A percentile compares a stretch with the other conserved stretches of the same genome.
Evolutionary conservation across 2,113 vertebrate genomes (phyloP).

Genomic region (chimpanzee (Pan troglodytes)): NHGRI_mPanTro3-v2.1_pri NC_072413.2:59964501-59965000

Average conservation of each 20-base stretch:
- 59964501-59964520: not conserved
- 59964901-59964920: not conserved
- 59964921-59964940: not conserved
- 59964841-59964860: not conserved
- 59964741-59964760: not conserved
- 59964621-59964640: not conserved
- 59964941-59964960: not conserved
- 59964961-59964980: not conserved
- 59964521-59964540: not conserved
- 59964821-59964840: slow-evolving; percentile 14
- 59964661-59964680: not conserved
- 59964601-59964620: not conserved
- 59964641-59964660: not conserved
- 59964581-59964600: slow-evolving; percentile 45
- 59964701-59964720: not conserved
- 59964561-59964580: not conserved
- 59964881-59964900: not conserved
- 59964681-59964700: not conserved
- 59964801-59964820: not conserved
- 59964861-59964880: not conserved
- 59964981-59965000: not conserved
- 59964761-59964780: not conserved
- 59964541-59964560: not conserved
- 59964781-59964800: not conserved
- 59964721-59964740: not conserved